Evolutionary conservation across 2,113 vertebrate genomes (phyloP).

Genomic region (Puntigrus tetrazona): DNA sequence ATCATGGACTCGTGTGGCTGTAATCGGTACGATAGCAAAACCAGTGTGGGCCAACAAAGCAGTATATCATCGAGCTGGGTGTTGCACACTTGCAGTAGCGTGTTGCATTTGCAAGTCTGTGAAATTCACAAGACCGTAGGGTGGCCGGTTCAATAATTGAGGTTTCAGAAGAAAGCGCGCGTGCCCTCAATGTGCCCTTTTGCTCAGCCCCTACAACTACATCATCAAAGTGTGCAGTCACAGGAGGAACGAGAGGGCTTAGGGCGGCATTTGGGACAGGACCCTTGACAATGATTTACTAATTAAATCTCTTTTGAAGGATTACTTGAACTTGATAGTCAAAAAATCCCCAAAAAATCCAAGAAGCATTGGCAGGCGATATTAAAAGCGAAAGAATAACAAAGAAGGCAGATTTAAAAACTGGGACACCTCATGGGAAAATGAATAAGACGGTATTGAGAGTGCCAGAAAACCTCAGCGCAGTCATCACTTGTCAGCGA

Average conservation of each 20-base stretch:
- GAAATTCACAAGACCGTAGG: not conserved
- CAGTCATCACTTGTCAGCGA: not conserved
- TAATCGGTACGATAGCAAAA: not conserved
- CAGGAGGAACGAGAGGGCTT: not conserved
- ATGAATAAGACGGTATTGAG: not conserved
- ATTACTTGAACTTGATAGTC: conserved; percentile 37
- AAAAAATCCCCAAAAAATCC: too few relatives aligned
- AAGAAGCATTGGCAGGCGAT: not conserved
- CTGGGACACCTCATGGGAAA: not conserved
- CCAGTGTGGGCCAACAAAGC: not conserved
- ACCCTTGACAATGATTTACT: conserved; percentile 16
- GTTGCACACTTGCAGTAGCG: not conserved
- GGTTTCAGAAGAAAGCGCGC: not conserved
- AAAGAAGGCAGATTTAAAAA: not conserved
- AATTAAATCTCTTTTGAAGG: conserved; percentile 15
- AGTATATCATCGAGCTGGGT: not conserved
- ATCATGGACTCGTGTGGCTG: conserved; percentile 40
- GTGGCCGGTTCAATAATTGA: not conserved
- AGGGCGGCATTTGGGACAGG: conserved; percentile 11
- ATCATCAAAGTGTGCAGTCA: conserved; percentile 8
- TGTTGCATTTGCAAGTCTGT: not conserved
- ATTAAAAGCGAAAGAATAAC: conserved; percentile 5
- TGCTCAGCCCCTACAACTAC: not conserved
- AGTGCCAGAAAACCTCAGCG: not conserved
- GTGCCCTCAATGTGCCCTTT: not conserved